These are phyloP conservation scores for Upupa epops DNA, from an alignment of 2,113 vertebrate genomes.

Conservation along the genomic window DNA sequence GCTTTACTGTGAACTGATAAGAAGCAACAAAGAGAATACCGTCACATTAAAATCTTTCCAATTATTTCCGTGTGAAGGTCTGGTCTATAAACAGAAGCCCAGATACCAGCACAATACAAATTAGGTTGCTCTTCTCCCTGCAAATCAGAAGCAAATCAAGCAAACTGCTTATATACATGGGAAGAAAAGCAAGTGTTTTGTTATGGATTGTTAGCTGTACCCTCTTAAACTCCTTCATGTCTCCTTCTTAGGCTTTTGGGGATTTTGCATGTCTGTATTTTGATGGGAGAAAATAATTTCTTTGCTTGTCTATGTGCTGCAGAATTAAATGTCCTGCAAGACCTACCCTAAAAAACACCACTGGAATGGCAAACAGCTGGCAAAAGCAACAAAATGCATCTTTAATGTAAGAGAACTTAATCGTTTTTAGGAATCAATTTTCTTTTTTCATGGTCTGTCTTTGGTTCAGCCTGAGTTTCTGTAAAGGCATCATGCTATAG, in stretches of 20 bases:
- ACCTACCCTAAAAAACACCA: not conserved
- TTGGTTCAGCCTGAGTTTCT: not conserved
- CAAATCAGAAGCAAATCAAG: not conserved
- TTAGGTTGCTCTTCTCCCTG: not conserved
- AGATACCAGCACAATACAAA: not conserved
- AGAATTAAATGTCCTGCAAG: not conserved
- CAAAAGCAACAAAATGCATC: not conserved
- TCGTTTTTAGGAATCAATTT: not conserved
- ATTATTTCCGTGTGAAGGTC: not conserved
- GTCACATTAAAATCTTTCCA: not conserved
- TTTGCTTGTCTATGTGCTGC: not conserved
- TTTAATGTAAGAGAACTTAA: not conserved
- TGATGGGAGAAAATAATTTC: not conserved
- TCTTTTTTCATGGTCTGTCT: not conserved
- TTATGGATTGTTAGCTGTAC: not conserved
- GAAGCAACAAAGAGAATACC: not conserved
- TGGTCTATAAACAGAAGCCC: not conserved
- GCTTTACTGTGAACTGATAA: not conserved
- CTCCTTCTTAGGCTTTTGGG: not conserved
- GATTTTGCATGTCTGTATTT: not conserved
- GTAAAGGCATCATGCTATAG: not conserved
- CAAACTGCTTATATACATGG: not conserved
- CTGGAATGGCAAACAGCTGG: not conserved
- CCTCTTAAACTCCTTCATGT: not conserved
- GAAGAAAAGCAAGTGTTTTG: not conserved